These are phyloP conservation scores for Enteromius afrohamiltoni DNA, from an alignment of 2,797 vertebrate species.

Conservation along the genomic window DNA sequence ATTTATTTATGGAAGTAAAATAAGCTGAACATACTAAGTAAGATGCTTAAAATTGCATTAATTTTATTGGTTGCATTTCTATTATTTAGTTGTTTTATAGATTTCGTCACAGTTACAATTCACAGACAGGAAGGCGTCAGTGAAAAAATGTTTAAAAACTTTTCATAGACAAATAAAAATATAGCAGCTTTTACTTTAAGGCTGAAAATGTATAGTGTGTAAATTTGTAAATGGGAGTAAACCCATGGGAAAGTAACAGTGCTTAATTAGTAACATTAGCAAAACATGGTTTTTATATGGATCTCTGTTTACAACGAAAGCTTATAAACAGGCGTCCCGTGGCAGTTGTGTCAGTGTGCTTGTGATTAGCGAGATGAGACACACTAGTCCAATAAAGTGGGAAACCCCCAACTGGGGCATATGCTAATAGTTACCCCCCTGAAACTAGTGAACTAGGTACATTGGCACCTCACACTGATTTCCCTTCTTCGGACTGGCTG, in stretches of 20 bases:
- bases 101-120: conserved; percentile 1
- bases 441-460: conserved; percentile 48
- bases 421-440: conserved; percentile 62
- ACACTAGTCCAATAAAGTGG: conserved; percentile 47
- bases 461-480: conserved; percentile 38
- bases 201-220: conserved; percentile 21
- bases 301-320: conserved; percentile 62
- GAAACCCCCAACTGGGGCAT: conserved; percentile 61
- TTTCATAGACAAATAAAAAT: background rate
- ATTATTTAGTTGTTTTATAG: background rate
- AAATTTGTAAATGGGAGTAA: conserved; percentile 29
- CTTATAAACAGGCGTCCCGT: conserved; percentile 60
- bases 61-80: background rate
- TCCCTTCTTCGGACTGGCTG: conserved; percentile 43
- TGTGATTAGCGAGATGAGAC: conserved; percentile 61
- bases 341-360: conserved; percentile 51
- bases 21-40: background rate
- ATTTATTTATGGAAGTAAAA: background rate
- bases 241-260: conserved; percentile 50
- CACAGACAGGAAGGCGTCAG: conserved; percentile 22
- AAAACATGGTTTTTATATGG: conserved; percentile 55
- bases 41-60: background rate
- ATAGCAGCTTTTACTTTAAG: conserved; percentile 3
- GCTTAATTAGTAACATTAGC: conserved; percentile 60
- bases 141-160: background rate